These are phyloP conservation scores for Apodemia duryi DNA, from an alignment of 2,888 invertebrate species.

Conservation along the genomic window DNA sequence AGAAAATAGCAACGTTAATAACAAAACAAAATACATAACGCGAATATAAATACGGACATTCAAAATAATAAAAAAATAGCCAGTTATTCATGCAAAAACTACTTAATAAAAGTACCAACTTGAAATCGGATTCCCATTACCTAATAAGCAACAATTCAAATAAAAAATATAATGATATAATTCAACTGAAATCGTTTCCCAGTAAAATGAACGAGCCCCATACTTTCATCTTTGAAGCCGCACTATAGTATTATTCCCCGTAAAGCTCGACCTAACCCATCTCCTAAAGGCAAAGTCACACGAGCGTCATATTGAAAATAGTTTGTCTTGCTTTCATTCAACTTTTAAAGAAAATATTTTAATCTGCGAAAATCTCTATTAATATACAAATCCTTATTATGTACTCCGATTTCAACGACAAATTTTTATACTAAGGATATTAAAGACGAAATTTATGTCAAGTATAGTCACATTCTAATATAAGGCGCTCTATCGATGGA, in stretches of 20 bases:
- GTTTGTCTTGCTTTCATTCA: not conserved
- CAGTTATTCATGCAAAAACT: not conserved
- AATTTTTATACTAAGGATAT: no score
- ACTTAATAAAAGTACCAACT: not conserved
- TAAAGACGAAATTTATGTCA: no score
- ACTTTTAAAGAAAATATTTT: no score
- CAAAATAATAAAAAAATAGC: not conserved
- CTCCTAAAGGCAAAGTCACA: constrained; percentile 27
- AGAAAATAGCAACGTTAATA: no score
- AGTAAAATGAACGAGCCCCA: constrained; percentile 2
- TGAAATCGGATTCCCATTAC: not conserved
- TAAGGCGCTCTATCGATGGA: no score
- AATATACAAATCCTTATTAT: no score
- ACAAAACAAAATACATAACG: no score
- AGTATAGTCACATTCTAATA: no score
- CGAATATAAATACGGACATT: no score
- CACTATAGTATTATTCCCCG: constrained; percentile 37
- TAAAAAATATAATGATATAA: constrained; percentile 8
- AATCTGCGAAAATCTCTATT: no score
- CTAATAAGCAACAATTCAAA: not conserved
- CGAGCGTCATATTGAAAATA: not conserved
- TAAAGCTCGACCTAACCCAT: constrained; percentile 44
- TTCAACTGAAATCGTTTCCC: constrained; percentile 1
- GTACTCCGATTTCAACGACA: no score
- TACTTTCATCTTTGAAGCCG: constrained; percentile 42